These are phyloP conservation scores for Cavia aperea DNA, from an alignment of 2,113 vertebrate genomes.

Conservation along the genomic window DNA sequence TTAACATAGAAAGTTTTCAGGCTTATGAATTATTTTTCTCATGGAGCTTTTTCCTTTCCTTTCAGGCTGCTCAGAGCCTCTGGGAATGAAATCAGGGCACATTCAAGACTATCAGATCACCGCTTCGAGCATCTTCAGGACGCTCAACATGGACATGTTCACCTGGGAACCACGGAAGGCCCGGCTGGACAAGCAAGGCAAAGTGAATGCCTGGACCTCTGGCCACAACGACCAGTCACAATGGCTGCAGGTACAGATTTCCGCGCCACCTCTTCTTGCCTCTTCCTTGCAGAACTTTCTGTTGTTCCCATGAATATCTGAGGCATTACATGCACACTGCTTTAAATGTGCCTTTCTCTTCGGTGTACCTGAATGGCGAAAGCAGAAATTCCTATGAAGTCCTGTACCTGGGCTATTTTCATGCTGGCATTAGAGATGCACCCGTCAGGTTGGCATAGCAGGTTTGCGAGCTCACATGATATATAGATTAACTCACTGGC, in stretches of 20 bases:
- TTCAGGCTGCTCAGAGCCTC: conserved; percentile 95
- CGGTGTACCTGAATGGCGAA: conserved; percentile 9
- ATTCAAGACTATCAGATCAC: conserved; percentile 96
- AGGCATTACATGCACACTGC: conserved; percentile 31
- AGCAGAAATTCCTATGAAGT: conserved; percentile 46
- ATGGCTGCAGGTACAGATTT: conserved; percentile 91
- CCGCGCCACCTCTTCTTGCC: accelerated
- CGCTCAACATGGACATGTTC: conserved; percentile 99
- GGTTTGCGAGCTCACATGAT: conserved; percentile 38
- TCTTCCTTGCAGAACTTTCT: not conserved
- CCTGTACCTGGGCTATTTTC: conserved; percentile 25
- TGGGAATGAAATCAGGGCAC: conserved; percentile 98
- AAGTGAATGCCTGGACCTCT: conserved; percentile 98
- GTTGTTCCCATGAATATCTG: accelerated
- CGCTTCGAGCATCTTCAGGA: conserved; percentile 94
- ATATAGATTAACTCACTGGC: conserved; percentile 54
- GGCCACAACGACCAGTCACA: conserved; percentile 97
- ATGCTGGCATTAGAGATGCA: not conserved
- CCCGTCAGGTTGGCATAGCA: conserved; percentile 19
- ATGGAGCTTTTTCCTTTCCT: conserved; percentile 53
- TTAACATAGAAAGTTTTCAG: not conserved
- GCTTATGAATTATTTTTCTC: conserved; percentile 30
- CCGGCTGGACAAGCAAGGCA: conserved; percentile 96
- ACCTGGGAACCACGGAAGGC: conserved; percentile 98
- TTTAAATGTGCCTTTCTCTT: conserved; percentile 34